These are phyloP conservation scores for Leptocoma aspasia DNA, from an alignment of 2,113 vertebrate species.

Conservation along the genomic window DNA sequence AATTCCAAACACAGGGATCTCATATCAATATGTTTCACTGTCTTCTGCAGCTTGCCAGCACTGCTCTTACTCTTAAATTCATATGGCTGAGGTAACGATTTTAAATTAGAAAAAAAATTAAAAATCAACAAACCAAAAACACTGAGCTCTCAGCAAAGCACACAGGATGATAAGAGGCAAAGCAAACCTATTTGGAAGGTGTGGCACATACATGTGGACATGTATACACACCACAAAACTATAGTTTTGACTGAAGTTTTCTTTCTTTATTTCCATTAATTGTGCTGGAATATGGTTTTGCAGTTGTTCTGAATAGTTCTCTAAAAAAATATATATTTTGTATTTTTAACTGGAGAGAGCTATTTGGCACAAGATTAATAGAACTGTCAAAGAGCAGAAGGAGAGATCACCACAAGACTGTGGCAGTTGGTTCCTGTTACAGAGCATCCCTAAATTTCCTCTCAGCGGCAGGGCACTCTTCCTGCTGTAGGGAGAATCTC, in stretches of 20 bases:
- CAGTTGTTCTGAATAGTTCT: background rate
- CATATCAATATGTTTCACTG: background rate
- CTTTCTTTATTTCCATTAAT: background rate
- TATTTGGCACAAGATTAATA: background rate
- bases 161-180: background rate
- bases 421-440: background rate
- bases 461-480: fast-evolving
- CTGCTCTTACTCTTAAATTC: background rate
- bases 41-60: background rate
- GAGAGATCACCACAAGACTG: background rate
- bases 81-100: background rate
- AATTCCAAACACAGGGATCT: background rate
- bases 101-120: background rate
- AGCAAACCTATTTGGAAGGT: background rate
- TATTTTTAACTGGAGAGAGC: background rate
- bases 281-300: background rate
- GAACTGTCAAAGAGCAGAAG: background rate
- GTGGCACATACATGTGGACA: fast-evolving
- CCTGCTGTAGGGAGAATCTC: fast-evolving
- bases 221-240: background rate
- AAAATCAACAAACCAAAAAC: background rate
- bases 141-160: background rate
- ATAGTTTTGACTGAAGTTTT: background rate
- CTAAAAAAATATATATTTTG: background rate
- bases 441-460: background rate